Percentiles rank a stretch among this genome's conserved stretches.
Evolutionary conservation across 2,113 vertebrate species (phyloP).

Genomic region (Ornithorhynchus anatinus): DNA sequence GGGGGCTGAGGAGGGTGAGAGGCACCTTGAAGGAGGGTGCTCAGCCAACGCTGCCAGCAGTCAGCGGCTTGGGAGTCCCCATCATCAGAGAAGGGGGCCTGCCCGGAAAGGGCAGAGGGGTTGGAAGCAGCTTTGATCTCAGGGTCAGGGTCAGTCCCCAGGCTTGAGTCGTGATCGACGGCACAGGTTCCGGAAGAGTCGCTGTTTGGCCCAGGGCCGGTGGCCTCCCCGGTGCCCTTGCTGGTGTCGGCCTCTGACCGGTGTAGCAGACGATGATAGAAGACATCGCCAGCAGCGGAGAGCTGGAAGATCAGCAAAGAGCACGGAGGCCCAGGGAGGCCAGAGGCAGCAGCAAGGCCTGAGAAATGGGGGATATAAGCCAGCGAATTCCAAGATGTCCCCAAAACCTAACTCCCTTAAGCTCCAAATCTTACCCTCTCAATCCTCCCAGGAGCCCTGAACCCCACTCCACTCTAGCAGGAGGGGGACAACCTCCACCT

Average conservation of each 20-base stretch:
- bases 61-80: conserved; percentile 25
- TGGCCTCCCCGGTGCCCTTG: neutral
- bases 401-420: too few species aligned
- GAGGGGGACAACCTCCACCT: too few species aligned
- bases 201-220: rapidly evolving
- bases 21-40: conserved; percentile 12
- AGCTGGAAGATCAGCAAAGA: conserved; percentile 80
- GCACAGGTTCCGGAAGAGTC: neutral
- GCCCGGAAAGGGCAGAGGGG: neutral
- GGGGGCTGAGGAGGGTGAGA: rapidly evolving
- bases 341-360: conserved; percentile 73
- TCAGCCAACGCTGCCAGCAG: conserved; percentile 60
- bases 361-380: rapidly evolving
- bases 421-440: too few species aligned
- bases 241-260: rapidly evolving
- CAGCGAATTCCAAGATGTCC: neutral
- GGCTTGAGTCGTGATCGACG: neutral
- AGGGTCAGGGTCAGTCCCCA: neutral
- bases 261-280: conserved; percentile 76
- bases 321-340: rapidly evolving
- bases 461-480: neutral
- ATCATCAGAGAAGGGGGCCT: neutral
- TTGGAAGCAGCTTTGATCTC: neutral
- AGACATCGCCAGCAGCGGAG: conserved; percentile 82
- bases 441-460: neutral